Evolutionary conservation across 1,140 invertebrate genomes (phyloP).

Genomic region (Saxidomus purpurata): DNA sequence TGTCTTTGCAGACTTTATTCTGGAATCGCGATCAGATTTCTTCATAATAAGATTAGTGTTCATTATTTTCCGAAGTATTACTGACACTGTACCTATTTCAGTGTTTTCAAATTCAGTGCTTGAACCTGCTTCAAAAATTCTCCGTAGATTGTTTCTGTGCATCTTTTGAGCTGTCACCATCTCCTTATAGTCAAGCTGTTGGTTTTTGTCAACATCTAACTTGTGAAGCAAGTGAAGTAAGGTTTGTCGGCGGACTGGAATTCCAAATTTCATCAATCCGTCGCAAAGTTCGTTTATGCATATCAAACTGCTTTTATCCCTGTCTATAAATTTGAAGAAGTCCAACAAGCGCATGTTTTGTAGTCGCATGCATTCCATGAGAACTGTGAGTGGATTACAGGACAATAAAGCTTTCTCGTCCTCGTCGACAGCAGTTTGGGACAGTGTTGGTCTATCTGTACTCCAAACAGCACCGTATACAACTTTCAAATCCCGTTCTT

Average conservation of each 20-base stretch:
- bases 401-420: conserved; percentile 24
- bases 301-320: conserved; percentile 33
- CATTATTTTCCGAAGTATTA: conserved; percentile 11
- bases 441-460: background rate
- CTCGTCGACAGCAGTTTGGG: background rate
- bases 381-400: conserved; percentile 51
- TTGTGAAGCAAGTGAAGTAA: conserved; percentile 11
- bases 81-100: conserved; percentile 39
- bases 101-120: conserved; percentile 28
- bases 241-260: background rate
- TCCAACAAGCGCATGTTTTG: conserved; percentile 52
- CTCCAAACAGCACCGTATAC: conserved; percentile 32
- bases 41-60: conserved; percentile 24
- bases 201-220: conserved; percentile 29
- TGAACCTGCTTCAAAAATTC: background rate
- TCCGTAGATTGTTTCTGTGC: conserved; percentile 14
- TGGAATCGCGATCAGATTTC: background rate
- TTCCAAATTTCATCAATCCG: conserved; percentile 26
- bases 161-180: conserved; percentile 39
- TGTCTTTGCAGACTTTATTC: background rate
- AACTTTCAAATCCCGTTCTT: conserved; percentile 24
- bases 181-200: conserved; percentile 28
- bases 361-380: conserved; percentile 58
- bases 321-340: conserved; percentile 57
- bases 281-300: conserved; percentile 49